Evolutionary conservation across 2,113 vertebrate species (phyloP).

Genomic region (Potamarius usumacintae): DNA sequence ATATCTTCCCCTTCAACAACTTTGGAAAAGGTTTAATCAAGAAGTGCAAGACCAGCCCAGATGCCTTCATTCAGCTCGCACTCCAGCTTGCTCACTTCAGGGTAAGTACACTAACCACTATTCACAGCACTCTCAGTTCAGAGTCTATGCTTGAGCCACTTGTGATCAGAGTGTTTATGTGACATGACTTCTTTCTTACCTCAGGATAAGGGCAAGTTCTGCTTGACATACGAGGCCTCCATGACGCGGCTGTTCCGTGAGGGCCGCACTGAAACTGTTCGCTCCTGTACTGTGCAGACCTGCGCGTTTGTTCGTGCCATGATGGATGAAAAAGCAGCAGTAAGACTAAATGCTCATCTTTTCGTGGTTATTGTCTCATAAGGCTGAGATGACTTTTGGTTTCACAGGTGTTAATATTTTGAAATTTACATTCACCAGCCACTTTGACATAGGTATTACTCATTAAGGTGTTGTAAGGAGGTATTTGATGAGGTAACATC

Average conservation of each 20-base stretch:
- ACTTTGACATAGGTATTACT: neutral
- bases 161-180: neutral
- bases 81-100: constrained; percentile 93
- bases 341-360: constrained; percentile 61
- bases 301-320: constrained; percentile 85
- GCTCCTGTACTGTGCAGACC: constrained; percentile 86
- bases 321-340: constrained; percentile 77
- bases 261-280: constrained; percentile 93
- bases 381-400: neutral
- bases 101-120: constrained; percentile 63
- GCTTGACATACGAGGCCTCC: constrained; percentile 93
- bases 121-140: neutral
- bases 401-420: neutral
- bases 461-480: too few species aligned
- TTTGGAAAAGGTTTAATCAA: constrained; percentile 96
- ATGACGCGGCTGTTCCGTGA: constrained; percentile 98
- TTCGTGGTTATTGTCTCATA: neutral
- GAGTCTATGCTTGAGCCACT: neutral
- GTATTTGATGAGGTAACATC: too few species aligned
- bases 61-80: constrained; percentile 90
- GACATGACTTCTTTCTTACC: neutral
- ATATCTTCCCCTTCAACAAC: constrained; percentile 79
- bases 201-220: constrained; percentile 95
- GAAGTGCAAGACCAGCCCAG: constrained; percentile 89
- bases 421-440: neutral